A percentile compares a stretch with the other conserved stretches of the same genome.
Evolutionary conservation across 2,888 invertebrate genomes (phyloP).

Genomic region (Anoncus sp.): DNA sequence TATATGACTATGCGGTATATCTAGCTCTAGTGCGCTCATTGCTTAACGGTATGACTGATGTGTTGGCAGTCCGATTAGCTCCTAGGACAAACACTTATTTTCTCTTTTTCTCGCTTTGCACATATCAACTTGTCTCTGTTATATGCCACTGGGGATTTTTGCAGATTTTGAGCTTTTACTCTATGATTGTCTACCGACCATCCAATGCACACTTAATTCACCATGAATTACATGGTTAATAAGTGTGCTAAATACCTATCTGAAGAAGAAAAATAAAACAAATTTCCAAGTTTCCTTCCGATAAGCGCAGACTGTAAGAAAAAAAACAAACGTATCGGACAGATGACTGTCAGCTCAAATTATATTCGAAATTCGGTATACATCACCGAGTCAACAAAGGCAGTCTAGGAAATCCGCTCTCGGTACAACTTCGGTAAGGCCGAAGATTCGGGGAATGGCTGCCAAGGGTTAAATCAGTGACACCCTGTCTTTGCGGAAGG

Average conservation of each 20-base stretch:
- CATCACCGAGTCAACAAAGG: neutral
- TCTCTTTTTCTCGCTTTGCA: neutral
- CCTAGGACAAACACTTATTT: constrained; percentile 32
- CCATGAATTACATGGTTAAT: neutral
- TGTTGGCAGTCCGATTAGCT: constrained; percentile 24
- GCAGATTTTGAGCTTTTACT: neutral
- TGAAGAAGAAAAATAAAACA: no score
- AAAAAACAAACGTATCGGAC: neutral
- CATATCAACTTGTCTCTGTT: neutral
- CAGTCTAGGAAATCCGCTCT: neutral
- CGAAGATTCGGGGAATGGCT: constrained; percentile 69
- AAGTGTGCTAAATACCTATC: neutral
- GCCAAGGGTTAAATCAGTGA: constrained; percentile 73
- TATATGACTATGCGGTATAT: neutral
- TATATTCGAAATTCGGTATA: neutral
- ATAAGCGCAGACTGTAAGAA: neutral
- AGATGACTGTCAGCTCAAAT: neutral
- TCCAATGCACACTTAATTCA: neutral
- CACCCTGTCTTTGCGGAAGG: constrained; percentile 52
- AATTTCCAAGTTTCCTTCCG: neutral
- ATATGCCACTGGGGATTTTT: neutral
- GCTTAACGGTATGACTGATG: constrained; percentile 38
- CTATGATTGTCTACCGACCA: neutral
- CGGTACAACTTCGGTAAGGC: constrained; percentile 4
- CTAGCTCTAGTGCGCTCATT: constrained; percentile 26